A percentile compares a stretch with the other conserved stretches of the same genome.
These are phyloP conservation scores for Thomomys bottae DNA, from an alignment of 2,113 vertebrate species.

Conservation along the genomic window DNA sequence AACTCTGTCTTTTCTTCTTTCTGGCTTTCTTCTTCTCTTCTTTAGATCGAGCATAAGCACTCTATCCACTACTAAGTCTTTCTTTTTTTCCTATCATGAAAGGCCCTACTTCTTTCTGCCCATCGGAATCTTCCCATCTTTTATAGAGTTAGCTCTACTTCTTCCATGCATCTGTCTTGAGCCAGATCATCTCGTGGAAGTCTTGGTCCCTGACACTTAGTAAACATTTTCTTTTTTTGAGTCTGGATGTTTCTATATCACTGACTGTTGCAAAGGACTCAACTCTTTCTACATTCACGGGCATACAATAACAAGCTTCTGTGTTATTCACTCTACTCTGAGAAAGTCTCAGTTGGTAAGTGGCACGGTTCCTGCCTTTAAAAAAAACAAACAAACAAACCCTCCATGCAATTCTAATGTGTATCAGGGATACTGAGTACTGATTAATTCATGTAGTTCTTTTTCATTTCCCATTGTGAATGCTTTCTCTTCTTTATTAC, in stretches of 20 bases:
- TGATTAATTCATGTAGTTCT: background rate
- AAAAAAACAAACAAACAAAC: too few relatives aligned
- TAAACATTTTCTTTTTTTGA: too few relatives aligned
- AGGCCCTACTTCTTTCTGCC: background rate
- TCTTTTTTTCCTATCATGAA: background rate
- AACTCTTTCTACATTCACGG: background rate
- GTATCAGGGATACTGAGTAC: conserved; percentile 11
- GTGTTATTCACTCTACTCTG: background rate
- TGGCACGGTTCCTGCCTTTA: too few relatives aligned
- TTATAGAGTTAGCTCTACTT: background rate
- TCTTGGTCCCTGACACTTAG: background rate
- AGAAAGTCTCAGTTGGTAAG: background rate
- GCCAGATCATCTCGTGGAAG: background rate
- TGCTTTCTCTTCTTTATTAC: background rate
- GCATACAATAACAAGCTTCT: background rate
- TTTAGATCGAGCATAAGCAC: background rate
- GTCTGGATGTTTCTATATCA: background rate
- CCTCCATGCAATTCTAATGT: background rate
- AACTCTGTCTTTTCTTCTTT: background rate
- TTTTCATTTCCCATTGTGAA: background rate
- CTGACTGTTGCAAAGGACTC: background rate
- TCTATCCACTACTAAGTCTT: too few relatives aligned
- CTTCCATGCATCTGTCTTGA: background rate
- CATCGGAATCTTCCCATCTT: background rate
- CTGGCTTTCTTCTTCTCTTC: too few relatives aligned